Evolutionary conservation across 2,113 vertebrate species (phyloP).

Genomic region (Promerops cafer): DNA sequence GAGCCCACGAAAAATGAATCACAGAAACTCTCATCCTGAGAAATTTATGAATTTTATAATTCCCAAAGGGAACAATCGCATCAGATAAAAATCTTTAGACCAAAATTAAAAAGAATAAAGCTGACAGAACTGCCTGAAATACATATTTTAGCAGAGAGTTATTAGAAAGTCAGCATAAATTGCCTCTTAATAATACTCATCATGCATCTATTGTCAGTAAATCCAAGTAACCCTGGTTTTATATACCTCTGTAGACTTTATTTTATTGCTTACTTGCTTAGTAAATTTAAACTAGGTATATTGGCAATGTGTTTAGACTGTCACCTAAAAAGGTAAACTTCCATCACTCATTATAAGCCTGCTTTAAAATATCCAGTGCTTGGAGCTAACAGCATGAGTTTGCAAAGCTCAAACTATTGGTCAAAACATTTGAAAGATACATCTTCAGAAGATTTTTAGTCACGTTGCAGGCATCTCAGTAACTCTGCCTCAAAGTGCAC

Average conservation of each 20-base stretch:
- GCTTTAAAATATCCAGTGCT: neutral
- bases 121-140: slow-evolving; percentile 29
- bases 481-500: neutral
- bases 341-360: neutral
- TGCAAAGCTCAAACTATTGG: neutral
- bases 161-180: slow-evolving; percentile 35
- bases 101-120: slow-evolving; percentile 56
- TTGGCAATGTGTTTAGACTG: neutral
- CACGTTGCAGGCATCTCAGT: neutral
- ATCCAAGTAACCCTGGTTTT: slow-evolving; percentile 13
- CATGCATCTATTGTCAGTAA: slow-evolving; percentile 21
- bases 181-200: slow-evolving; percentile 44
- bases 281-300: slow-evolving; percentile 28
- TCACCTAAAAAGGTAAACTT: neutral
- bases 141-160: slow-evolving; percentile 30
- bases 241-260: neutral
- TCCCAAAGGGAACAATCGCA: neutral
- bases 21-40: slow-evolving; percentile 7
- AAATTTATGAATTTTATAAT: slow-evolving; percentile 36
- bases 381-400: neutral
- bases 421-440: neutral
- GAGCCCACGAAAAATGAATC: slow-evolving; percentile 21
- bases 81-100: slow-evolving; percentile 48
- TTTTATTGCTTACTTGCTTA: slow-evolving; percentile 25
- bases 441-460: neutral